Evolutionary conservation across 2,113 vertebrate genomes (phyloP).

Genomic region (Colius striatus): DNA sequence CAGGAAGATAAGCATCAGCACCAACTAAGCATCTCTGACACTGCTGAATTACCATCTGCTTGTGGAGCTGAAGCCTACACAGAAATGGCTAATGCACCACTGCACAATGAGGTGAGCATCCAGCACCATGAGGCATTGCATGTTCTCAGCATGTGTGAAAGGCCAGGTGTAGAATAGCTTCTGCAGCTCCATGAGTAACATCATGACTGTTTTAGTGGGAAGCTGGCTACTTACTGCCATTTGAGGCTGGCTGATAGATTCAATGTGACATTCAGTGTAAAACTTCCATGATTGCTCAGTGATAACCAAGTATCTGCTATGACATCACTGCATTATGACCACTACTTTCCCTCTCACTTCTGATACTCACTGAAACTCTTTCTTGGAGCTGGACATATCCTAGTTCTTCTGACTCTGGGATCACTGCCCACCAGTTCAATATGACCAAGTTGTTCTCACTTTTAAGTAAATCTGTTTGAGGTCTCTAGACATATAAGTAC

Average conservation of each 20-base stretch:
- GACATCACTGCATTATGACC: rapidly evolving
- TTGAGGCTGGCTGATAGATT: neutral
- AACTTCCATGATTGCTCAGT: neutral
- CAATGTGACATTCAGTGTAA: neutral
- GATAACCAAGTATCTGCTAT: neutral
- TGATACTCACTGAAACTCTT: neutral
- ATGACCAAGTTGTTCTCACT: neutral
- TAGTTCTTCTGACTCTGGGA: neutral
- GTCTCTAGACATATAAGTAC: neutral
- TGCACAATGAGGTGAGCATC: slow-evolving; percentile 5
- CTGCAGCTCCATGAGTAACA: neutral
- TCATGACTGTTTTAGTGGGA: neutral
- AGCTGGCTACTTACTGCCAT: neutral
- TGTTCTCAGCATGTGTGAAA: neutral
- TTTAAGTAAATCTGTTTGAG: neutral
- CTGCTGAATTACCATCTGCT: slow-evolving; percentile 20
- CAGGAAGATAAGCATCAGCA: neutral
- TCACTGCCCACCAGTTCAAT: neutral
- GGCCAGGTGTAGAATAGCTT: slow-evolving; percentile 16
- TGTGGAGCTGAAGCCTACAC: neutral
- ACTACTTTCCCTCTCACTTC: neutral
- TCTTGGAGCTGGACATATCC: neutral
- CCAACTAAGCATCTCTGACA: neutral
- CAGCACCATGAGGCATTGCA: neutral
- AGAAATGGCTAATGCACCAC: neutral